Conservation (phyloP, 2,888 invertebrate genomes). For the Lepidochrysops patricia region DNA sequence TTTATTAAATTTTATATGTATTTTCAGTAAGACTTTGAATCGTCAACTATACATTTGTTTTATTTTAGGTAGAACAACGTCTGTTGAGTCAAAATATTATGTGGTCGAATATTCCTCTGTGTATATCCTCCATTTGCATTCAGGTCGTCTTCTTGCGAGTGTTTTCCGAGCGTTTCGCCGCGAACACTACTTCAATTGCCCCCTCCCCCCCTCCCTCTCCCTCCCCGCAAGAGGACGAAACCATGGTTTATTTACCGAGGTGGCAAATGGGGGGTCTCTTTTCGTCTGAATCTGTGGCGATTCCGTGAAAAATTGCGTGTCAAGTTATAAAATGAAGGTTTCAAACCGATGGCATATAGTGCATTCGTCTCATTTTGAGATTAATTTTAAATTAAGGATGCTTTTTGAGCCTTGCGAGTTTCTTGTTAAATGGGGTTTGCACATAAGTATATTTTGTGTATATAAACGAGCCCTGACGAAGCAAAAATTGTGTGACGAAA, state of each 20-base stretch:
- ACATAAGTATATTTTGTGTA: no score
- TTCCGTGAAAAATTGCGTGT: constrained; percentile 23
- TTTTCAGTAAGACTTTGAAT: constrained; percentile 8
- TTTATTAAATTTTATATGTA: no score
- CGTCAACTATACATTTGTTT: constrained; percentile 9
- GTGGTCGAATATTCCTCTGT: constrained; percentile 20
- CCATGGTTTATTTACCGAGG: constrained; percentile 34
- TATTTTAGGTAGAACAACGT: no score
- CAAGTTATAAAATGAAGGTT: not conserved
- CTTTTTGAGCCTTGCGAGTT: no score
- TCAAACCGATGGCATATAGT: not conserved
- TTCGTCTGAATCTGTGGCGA: constrained; percentile 21
- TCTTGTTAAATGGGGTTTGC: no score
- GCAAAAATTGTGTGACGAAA: no score
- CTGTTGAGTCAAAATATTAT: no score
- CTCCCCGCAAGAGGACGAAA: constrained; percentile 28
- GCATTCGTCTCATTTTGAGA: not conserved
- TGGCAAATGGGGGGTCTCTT: constrained; percentile 19
- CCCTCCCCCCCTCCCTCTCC: no score
- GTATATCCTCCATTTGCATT: constrained; percentile 43
- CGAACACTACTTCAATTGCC: constrained; percentile 44
- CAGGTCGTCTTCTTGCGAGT: constrained; percentile 43
- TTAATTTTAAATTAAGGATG: no score
- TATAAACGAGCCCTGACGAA: no score
- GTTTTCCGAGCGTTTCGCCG: constrained; percentile 57